Evolutionary conservation across 1,140 invertebrate species (phyloP).

Genomic region (Elysia chlorotica): DNA sequence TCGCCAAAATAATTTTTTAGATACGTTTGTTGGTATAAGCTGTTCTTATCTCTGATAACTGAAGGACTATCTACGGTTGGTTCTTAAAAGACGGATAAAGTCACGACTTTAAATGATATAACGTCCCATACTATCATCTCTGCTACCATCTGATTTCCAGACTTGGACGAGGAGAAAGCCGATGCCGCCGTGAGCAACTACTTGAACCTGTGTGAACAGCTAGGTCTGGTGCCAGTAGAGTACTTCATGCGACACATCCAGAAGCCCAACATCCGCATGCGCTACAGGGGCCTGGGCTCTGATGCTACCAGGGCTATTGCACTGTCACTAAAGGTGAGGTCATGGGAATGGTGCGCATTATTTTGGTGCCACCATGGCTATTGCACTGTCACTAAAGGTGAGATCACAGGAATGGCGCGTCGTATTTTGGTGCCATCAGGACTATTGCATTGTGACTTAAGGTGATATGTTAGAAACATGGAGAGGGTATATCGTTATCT

Average conservation of each 20-base stretch:
- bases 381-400: conserved; percentile 58
- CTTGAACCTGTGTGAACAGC: conserved; percentile 50
- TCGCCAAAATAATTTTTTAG: no score
- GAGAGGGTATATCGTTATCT: no score
- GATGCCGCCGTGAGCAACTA: conserved; percentile 44
- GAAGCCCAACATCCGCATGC: conserved; percentile 52
- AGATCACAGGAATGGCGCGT: no score
- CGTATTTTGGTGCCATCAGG: conserved; percentile 44
- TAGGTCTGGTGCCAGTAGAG: conserved; percentile 55
- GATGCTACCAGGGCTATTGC: conserved; percentile 56
- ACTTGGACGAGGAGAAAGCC: conserved; percentile 34
- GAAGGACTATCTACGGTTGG: no score
- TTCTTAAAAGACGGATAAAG: no score
- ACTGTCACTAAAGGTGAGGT: conserved; percentile 53
- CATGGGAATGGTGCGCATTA: no score
- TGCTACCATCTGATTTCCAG: no score
- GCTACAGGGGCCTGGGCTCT: conserved; percentile 56
- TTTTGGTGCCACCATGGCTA: conserved; percentile 51
- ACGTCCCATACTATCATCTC: neutral
- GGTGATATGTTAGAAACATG: no score
- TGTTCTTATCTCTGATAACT: no score
- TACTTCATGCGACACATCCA: conserved; percentile 58
- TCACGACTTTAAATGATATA: no score
- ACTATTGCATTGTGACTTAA: conserved; percentile 58
- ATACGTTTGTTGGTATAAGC: no score